A percentile compares a stretch with the other conserved stretches of the same genome.
Evolutionary conservation across 1,140 invertebrate species (phyloP).

Genomic region (Drosophila pseudoananassae): DNA sequence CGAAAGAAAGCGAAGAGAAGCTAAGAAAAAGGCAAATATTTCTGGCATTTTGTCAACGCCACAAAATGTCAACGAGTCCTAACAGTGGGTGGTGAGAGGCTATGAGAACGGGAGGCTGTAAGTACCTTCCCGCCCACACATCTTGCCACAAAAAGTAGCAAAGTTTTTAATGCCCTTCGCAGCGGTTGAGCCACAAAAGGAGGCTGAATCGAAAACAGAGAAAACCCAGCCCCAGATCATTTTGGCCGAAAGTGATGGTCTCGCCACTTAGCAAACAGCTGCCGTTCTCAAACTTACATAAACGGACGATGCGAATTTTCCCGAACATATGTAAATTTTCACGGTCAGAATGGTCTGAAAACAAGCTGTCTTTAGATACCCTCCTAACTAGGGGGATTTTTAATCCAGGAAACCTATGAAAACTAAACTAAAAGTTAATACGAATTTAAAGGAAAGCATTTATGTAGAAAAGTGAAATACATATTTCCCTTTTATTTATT

Average conservation of each 20-base stretch:
- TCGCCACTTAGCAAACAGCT: conserved; percentile 66
- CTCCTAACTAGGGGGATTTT: conserved; percentile 8
- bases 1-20: not conserved
- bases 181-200: conserved; percentile 40
- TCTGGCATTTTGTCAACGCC: conserved; percentile 59
- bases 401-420: not conserved
- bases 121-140: conserved; percentile 24
- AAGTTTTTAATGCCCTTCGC: conserved; percentile 68
- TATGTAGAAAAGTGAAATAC: not conserved
- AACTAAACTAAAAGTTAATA: not conserved
- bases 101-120: conserved; percentile 3
- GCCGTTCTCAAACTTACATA: conserved; percentile 23
- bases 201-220: not conserved
- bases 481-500: conserved; percentile 4
- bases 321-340: conserved; percentile 79
- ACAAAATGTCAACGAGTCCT: conserved; percentile 61
- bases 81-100: conserved; percentile 27
- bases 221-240: conserved; percentile 10
- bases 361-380: conserved; percentile 31
- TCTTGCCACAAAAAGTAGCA: conserved; percentile 30
- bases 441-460: conserved; percentile 2
- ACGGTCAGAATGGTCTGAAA: conserved; percentile 43
- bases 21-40: conserved; percentile 39
- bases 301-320: conserved; percentile 59
- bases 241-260: conserved; percentile 19